phyloP scores from a whole-genome alignment of 2,113 vertebrate species.

The Ceyx margarethae region DNA sequence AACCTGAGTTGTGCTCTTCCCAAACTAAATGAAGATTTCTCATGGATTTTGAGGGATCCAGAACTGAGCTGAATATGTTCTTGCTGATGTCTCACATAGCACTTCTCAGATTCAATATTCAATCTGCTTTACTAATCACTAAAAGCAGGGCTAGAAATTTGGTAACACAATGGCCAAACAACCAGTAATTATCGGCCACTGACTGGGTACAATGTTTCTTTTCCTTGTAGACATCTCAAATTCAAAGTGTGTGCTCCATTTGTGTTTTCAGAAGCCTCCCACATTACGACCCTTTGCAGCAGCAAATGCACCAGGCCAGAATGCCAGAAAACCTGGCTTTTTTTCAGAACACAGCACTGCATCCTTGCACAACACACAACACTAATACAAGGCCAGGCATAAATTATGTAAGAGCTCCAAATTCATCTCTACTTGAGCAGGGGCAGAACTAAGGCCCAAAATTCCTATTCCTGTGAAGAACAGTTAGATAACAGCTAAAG shows the following conservation, averaged over 20 bases:
- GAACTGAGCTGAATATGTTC: neutral
- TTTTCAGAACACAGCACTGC: neutral
- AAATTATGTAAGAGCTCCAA: neutral
- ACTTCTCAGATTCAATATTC: neutral
- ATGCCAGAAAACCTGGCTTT: neutral
- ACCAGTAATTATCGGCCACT: neutral
- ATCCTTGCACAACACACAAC: neutral
- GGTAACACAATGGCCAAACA: neutral
- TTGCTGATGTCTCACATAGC: neutral
- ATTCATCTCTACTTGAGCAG: neutral
- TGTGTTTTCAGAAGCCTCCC: neutral
- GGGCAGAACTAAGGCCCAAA: neutral
- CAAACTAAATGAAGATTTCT: neutral
- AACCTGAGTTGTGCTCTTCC: neutral
- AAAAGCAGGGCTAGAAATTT: neutral
- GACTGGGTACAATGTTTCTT: neutral
- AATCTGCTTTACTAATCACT: neutral
- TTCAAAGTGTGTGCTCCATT: fast-evolving
- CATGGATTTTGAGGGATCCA: neutral
- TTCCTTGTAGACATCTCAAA: neutral
- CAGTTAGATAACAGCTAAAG: neutral
- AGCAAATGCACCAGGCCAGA: neutral
- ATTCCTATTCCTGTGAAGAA: neutral
- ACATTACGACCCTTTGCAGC: neutral
- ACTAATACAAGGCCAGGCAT: neutral